Percentiles rank a stretch among this genome's conserved stretches.
Evolutionary conservation across 2,113 vertebrate species (phyloP).

Genomic region (Pithys albifrons): DNA sequence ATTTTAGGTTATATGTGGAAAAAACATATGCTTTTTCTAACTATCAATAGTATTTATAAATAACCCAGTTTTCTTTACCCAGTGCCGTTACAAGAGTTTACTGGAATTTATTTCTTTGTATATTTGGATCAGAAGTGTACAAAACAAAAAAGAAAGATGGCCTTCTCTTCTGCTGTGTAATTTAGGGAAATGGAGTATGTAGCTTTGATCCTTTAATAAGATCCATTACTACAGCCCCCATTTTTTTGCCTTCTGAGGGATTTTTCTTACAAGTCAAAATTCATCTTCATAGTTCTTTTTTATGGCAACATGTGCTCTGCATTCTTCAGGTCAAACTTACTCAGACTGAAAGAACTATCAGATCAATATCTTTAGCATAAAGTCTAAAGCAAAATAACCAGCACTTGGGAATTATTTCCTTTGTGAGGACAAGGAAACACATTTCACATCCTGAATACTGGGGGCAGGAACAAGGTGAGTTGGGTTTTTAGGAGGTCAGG

Average conservation of each 20-base stretch:
- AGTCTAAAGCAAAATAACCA: not conserved
- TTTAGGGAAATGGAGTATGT: not conserved
- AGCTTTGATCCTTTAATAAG: not conserved
- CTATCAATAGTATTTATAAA: not conserved
- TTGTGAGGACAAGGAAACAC: not conserved
- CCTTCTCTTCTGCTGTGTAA: not conserved
- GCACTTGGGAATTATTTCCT: not conserved
- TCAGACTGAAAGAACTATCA: not conserved
- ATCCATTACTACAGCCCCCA: not conserved
- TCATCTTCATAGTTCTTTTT: not conserved
- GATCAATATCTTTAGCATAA: not conserved
- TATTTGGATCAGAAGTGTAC: not conserved
- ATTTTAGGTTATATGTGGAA: not conserved
- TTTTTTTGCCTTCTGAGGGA: not conserved
- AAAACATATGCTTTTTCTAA: not conserved
- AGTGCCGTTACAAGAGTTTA: not conserved
- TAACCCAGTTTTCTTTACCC: not conserved
- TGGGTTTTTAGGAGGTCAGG: not conserved
- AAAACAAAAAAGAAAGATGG: not conserved
- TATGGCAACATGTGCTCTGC: not conserved
- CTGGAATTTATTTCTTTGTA: not conserved
- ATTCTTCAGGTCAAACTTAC: not conserved
- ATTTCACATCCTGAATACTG: not conserved
- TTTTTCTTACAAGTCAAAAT: conserved; percentile 8
- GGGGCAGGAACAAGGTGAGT: not conserved